phyloP scores from a whole-genome alignment of 2,888 invertebrate genomes.

The Hirudinaria manillensis region DNA sequence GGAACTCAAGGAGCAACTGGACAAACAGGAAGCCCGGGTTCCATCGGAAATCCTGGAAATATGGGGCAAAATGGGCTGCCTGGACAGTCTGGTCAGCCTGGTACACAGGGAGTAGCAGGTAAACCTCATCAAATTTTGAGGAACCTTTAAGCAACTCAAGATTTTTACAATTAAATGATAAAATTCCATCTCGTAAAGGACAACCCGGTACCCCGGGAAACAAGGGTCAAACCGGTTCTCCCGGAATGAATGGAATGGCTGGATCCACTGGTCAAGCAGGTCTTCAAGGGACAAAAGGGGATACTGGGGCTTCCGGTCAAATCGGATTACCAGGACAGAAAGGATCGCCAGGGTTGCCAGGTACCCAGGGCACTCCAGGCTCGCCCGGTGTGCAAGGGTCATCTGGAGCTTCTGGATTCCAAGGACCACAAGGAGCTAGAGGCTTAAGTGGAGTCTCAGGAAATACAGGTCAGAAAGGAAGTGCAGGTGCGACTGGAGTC shows the following conservation, averaged over 20 bases:
- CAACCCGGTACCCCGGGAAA: constrained; percentile 36
- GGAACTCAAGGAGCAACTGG: constrained; percentile 34
- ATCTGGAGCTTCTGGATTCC: constrained; percentile 32
- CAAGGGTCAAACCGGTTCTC: constrained; percentile 34
- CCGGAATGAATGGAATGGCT: constrained; percentile 35
- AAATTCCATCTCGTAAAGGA: constrained; percentile 31
- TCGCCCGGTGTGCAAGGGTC: constrained; percentile 32
- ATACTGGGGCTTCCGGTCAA: constrained; percentile 29
- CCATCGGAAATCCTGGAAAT: constrained; percentile 29
- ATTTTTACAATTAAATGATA: not conserved
- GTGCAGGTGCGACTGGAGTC: constrained; percentile 24
- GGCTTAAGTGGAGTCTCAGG: constrained; percentile 30
- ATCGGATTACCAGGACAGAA: constrained; percentile 35
- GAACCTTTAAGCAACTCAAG: too few species aligned
- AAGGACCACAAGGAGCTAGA: constrained; percentile 14
- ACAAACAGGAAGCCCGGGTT: constrained; percentile 29
- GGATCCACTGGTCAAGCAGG: constrained; percentile 37
- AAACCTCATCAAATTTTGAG: too few species aligned
- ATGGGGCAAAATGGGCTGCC: constrained; percentile 30
- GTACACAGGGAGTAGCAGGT: constrained; percentile 59
- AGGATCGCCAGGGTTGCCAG: constrained; percentile 36
- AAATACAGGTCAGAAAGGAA: constrained; percentile 31
- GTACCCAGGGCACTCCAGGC: constrained; percentile 31
- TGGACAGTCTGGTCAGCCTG: constrained; percentile 27
- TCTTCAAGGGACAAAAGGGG: constrained; percentile 34